A percentile compares a stretch with the other conserved stretches of the same genome.
Evolutionary conservation across 2,113 vertebrate genomes (phyloP).

Genomic region (Bubo scandiacus): DNA sequence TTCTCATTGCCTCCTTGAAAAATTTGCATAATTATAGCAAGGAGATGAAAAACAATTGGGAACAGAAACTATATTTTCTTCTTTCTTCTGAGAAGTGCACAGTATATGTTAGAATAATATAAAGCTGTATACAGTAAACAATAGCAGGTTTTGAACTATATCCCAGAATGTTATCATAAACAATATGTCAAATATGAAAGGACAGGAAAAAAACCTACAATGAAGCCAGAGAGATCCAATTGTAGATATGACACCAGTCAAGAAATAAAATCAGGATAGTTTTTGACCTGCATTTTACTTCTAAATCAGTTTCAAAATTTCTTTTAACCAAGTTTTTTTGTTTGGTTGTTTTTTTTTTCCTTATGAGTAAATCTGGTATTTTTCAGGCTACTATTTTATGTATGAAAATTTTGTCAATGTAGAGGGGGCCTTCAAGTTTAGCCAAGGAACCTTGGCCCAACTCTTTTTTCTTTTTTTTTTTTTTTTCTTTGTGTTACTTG

Average conservation of each 20-base stretch:
- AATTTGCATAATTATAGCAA: not conserved
- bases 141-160: not conserved
- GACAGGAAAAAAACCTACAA: not conserved
- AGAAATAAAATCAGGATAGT: not conserved
- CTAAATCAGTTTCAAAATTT: not conserved
- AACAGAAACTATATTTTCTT: not conserved
- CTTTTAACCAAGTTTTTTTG: not conserved
- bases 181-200: not conserved
- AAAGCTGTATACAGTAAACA: not conserved
- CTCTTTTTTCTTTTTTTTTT: not conserved
- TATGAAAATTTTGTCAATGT: not conserved
- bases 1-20: not conserved
- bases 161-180: not conserved
- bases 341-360: fast-evolving
- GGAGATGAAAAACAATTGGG: not conserved
- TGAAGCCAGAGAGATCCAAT: not conserved
- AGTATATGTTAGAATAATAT: not conserved
- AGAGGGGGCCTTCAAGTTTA: not conserved
- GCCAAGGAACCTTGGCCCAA: not conserved
- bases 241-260: not conserved
- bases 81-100: not conserved
- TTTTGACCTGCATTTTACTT: not conserved
- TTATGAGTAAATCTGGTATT: not conserved
- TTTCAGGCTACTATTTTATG: not conserved
- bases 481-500: not conserved